Evolutionary conservation across 2,113 vertebrate species (phyloP), one percentile per base, ranked within the genome.

Genomic region (Ctenodactylus gundi): DNA sequence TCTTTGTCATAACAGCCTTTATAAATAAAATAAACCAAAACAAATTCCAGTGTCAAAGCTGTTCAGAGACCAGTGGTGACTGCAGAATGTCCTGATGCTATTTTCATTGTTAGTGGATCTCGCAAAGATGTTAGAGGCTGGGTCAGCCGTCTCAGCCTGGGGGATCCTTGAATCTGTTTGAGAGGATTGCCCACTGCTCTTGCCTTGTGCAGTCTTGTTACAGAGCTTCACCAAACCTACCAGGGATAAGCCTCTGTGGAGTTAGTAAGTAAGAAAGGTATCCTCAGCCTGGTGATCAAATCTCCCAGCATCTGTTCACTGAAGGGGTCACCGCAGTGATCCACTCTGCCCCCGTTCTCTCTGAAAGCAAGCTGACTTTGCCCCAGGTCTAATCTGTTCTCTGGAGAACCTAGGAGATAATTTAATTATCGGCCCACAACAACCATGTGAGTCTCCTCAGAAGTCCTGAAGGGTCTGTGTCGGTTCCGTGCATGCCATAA

Each of bases 1-100:
- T 36, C 46, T 90, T 64, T 73, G 51, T 75, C 29, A 20, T n/a
- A 82, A 36, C 29, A 88, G 36, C 7, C 34, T 64, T 92, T 82
- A 51, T 70, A 80, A 89, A 90, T 31, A 57, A 81, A 90, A 80
- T 8, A 81, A 83, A 86, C 21, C 55, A 87, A 86, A 93, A 27
- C 17, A 60, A 84, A 85, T 81, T 34, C 12, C 2, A 53, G 6
- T 36, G 9, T 10, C 13, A 14, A 27, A 81, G 67, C 1, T 67
- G 2, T 39, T 5, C 25, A 23, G 39, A 91, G 64, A 70, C n/a
- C 15, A 17, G 36, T 41, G 4, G 14, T 53, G 20, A 76, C 49
- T 12, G 41, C 11, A 44, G 29, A 6, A 64, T 64, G 46, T 85
- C 53, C 64, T 58, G 27, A 88, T n/a, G 4, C 5, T 34, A 2